Base-by-base conservation (phyloP, 2,113 vertebrate genomes). In the Malurus alboscapulatus region DNA sequence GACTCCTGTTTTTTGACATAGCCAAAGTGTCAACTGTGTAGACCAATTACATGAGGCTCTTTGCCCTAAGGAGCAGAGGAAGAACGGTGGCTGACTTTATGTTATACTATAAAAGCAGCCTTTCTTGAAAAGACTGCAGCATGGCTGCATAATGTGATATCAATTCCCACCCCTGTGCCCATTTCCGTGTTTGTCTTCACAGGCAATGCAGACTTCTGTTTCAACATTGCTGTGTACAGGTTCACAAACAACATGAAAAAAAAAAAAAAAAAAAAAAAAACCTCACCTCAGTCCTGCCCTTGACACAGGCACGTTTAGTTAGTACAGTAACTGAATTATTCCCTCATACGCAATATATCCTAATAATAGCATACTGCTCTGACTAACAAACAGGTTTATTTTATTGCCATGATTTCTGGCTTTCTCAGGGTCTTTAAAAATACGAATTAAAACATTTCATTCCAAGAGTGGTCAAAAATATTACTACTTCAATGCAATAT, bases 371-470 rank as follows among this genome's bases (percentile, higher is more conserved):
- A 54, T 84, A 89, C 51, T 85, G 8, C 47, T 83, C 59, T 63
- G 76, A 74, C 29, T 84, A 90, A 51, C 58, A 92, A 94, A 59
- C 27, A 67, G 22, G 47, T 94, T 87, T 87, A 73, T 83, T 94
- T 91, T 94, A 92, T 77, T 94, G n/a, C 82, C 17, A 73, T 63
- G 27, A 91, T 94, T 91, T 91, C 72, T 86, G 61, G 32, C 29
- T 87, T 91, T 85, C 51, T 91, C 48, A 88, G 4, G 71, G 79
- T 62, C 44, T 88, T 90, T 72, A 92, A 90, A 96, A 95, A 87
- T 76, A 93, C 20, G 44, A 85, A 89, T 20, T 54, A 50, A 94
- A 95, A 74, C 62, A 59, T n/a, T 44, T 93, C 48, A 55, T 16
- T 89, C 27, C 55, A 87, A 29, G 67, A 91, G 34, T 57, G 55